phyloP scores from a whole-genome alignment of 2,113 vertebrate genomes.

The Pristiophorus japonicus region DNA sequence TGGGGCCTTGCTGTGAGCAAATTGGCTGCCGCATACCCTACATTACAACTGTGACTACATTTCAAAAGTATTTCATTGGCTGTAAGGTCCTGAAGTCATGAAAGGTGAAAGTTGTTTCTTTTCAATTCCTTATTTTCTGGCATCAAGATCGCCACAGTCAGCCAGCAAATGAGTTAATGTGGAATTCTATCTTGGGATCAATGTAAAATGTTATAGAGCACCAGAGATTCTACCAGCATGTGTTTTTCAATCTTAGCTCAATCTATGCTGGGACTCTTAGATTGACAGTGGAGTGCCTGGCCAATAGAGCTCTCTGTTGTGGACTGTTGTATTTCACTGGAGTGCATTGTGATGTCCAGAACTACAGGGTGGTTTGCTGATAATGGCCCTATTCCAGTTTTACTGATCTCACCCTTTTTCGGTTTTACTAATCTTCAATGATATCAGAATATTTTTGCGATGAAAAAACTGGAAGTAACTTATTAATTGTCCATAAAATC shows the following conservation, averaged over 20 bases:
- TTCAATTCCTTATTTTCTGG: background rate
- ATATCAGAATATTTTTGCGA: background rate
- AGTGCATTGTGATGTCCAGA: background rate
- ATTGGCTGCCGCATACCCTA: background rate
- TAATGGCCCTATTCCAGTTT: background rate
- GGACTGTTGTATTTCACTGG: background rate
- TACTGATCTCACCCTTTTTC: no score
- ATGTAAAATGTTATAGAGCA: background rate
- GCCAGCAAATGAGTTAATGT: background rate
- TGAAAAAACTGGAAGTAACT: no score
- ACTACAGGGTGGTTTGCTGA: background rate
- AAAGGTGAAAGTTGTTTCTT: background rate
- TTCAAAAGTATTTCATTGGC: background rate
- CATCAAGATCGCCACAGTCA: background rate
- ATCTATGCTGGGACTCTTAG: background rate
- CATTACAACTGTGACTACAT: background rate
- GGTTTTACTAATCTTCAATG: background rate
- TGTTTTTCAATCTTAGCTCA: background rate
- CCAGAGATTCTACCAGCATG: background rate
- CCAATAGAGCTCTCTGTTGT: background rate
- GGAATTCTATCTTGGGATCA: background rate
- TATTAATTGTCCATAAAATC: background rate
- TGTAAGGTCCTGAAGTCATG: background rate
- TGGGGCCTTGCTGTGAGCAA: background rate
- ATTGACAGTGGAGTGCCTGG: background rate